Evolutionary conservation across 35 echinoderm and acorn worm genomes (phyloP), one percentile per base, ranked within the genome.

Genomic region (Apostichopus japonicus): DNA sequence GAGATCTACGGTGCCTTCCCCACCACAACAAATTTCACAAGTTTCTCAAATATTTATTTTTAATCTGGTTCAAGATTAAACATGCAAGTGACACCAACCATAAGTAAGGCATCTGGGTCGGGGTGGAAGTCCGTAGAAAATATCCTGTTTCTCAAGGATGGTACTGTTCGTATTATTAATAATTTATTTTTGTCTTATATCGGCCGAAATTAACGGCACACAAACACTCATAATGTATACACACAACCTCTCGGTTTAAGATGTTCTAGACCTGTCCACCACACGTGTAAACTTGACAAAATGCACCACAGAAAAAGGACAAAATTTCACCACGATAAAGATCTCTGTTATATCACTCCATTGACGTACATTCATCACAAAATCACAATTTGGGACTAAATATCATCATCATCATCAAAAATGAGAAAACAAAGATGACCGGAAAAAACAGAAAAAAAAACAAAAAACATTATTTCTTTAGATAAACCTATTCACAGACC

Each of bases 81-180:
- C 86, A 89, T 44, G 10, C 86, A 44, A 72, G 8, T 71, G 86
- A 89, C 86, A 89, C 86, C 86, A 73, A 89, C 86, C 86, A 73
- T 21, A 27, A 72, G 67, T 89, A 89, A 89, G 86, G 86, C 86
- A 89, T 89, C 86, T 89, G 86, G n/a, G 57, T 84, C 81, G 16
- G 81, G 71, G 81, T 67, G 86, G 86, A 89, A 89, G 86, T 89
- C 86, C 86, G 86, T 89, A 73, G 86, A 73, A 87, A 83, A 57
- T 55, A 57, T 57, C 56, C 81, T 58, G 54, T 57, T 57, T 53
- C 1, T 58, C 17, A n/a, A 58, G 81, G 56, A 57, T 84, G 59
- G 86, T 89, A 89, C 86, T 89, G 86, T 89, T 89, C 86, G 17
- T 89, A 58, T 57, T 84, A 84, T 84, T 84, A 84, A 84, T 84